phyloP scores from a whole-genome alignment of 2,888 invertebrate genomes.

The Malthinus flaveolus region DNA sequence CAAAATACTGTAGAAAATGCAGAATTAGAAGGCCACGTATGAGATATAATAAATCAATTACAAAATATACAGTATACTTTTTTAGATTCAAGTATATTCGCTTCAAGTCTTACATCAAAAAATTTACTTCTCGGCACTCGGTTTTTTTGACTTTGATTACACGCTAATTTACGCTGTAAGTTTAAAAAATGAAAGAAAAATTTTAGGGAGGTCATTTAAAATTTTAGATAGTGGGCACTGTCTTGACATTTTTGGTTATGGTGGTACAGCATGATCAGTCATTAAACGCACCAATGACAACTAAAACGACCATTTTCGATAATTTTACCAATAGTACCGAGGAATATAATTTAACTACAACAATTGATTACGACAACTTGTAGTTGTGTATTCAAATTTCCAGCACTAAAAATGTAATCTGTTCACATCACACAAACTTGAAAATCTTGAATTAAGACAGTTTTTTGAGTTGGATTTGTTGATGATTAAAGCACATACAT shows the following conservation, averaged over 20 bases:
- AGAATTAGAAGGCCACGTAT: conserved; percentile 52
- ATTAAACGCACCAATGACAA: neutral
- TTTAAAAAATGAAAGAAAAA: conserved; percentile 1
- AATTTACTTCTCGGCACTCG: conserved; percentile 54
- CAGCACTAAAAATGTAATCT: too few species aligned
- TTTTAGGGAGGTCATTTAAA: neutral
- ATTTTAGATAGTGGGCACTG: conserved; percentile 53
- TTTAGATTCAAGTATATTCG: conserved; percentile 56
- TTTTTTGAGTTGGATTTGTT: too few species aligned
- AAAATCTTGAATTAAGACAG: too few species aligned
- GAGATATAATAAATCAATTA: conserved; percentile 20
- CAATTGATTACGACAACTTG: neutral
- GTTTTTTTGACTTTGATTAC: conserved; percentile 56
- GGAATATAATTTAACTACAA: neutral
- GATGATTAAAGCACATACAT: too few species aligned
- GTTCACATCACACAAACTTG: too few species aligned
- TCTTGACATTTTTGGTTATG: conserved; percentile 55
- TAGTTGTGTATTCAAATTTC: neutral
- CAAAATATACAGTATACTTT: conserved; percentile 4
- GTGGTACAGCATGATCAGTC: conserved; percentile 53
- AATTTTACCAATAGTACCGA: neutral
- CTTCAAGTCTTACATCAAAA: conserved; percentile 56
- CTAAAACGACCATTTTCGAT: neutral
- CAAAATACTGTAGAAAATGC: conserved; percentile 49
- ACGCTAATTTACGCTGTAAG: conserved; percentile 55